Conservation (phyloP, 2,888 invertebrate species). For the Buathra laborator region DNA sequence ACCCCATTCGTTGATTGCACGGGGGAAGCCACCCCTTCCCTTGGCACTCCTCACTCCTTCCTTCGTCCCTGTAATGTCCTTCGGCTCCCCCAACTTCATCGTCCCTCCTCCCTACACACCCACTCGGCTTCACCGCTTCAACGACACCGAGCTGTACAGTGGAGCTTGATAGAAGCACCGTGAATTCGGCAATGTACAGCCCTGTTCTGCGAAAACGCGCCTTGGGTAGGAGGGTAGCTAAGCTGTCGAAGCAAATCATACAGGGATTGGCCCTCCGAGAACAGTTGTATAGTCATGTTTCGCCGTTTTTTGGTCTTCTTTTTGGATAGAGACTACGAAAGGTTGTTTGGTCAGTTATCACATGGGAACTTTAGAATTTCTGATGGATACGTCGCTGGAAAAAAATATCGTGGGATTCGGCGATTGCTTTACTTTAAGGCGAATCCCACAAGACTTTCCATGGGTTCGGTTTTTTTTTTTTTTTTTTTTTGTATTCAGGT, state of each 20-base stretch:
- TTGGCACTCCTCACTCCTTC: neutral
- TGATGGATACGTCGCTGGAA: neutral
- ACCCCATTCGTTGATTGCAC: constrained; percentile 33
- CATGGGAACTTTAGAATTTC: neutral
- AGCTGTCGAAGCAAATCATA: neutral
- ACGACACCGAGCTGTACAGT: neutral
- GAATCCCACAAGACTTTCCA: too few species aligned
- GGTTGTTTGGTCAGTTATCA: neutral
- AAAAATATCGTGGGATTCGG: neutral
- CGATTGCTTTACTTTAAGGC: too few species aligned
- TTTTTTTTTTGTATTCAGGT: too few species aligned
- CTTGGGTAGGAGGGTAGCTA: neutral
- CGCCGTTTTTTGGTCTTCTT: neutral
- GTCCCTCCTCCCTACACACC: constrained; percentile 1
- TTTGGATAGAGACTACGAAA: neutral
- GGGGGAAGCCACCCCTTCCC: constrained; percentile 20
- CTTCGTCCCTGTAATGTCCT: constrained; percentile 10
- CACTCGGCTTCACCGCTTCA: constrained; percentile 14
- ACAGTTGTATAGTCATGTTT: neutral
- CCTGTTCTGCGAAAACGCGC: neutral
- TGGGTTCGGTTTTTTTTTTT: too few species aligned
- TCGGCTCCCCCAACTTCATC: constrained; percentile 22
- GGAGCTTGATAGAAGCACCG: neutral
- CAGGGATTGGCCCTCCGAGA: neutral
- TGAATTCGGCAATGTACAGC: neutral